phyloP scores from a whole-genome alignment of 2,113 vertebrate genomes.

The Tympanuchus pallidicinctus region DNA sequence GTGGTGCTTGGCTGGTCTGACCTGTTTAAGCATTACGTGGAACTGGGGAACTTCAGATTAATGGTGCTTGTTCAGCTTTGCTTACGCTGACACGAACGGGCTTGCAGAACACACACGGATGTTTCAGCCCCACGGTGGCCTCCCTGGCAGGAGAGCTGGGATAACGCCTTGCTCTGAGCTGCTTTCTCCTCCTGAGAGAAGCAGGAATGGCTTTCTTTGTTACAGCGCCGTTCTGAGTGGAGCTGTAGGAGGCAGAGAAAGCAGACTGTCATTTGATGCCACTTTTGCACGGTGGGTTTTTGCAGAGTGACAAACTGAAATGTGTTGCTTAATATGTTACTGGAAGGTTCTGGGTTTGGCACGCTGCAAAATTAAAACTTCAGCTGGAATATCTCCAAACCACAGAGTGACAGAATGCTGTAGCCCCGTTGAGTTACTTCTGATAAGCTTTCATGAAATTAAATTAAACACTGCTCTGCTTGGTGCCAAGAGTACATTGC shows the following conservation, averaged over 20 bases:
- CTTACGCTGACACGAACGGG: not conserved
- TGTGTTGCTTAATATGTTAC: not conserved
- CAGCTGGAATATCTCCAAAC: not conserved
- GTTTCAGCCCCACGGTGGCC: not conserved
- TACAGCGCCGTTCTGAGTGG: not conserved
- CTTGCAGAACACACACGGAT: not conserved
- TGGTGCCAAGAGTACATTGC: not conserved
- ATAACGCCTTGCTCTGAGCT: not conserved
- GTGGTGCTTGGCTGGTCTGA: not conserved
- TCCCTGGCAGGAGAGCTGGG: not conserved
- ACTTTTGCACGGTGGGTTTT: not conserved
- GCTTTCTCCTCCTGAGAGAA: not conserved
- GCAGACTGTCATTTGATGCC: not conserved
- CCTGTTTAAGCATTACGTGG: not conserved
- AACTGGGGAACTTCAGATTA: not conserved
- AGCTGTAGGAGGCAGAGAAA: not conserved
- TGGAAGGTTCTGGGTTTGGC: not conserved
- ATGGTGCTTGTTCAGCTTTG: not conserved
- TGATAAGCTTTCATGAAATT: not conserved
- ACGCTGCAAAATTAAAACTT: not conserved
- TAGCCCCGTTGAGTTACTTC: not conserved
- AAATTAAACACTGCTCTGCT: not conserved
- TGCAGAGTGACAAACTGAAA: not conserved
- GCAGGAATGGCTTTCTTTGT: fast-evolving
- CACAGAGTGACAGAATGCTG: not conserved